Percentiles rank a stretch among this genome's conserved stretches.
Evolutionary conservation across 2,797 vertebrate species (phyloP).

Genomic region (Leuciscus waleckii): DNA sequence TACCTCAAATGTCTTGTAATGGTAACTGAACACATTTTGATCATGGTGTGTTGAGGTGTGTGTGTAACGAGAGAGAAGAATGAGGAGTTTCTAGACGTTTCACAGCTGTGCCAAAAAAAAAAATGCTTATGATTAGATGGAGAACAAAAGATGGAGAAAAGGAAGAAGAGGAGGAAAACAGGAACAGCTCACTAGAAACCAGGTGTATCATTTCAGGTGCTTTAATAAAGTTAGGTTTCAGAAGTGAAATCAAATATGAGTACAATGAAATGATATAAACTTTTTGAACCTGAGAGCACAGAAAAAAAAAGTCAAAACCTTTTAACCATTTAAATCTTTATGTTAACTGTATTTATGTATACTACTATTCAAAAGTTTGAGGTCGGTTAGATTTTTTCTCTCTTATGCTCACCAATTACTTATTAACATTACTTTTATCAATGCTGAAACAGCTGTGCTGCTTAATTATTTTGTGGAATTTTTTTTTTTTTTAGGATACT

Average conservation of each 20-base stretch:
- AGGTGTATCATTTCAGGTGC: constrained; percentile 4
- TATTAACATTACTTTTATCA: no score
- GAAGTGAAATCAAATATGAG: neutral
- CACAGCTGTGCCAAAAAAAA: neutral
- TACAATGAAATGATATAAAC: neutral
- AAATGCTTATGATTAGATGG: neutral
- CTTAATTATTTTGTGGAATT: no score
- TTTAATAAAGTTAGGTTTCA: neutral
- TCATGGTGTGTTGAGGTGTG: neutral
- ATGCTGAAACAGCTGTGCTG: no score
- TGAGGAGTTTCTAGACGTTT: neutral
- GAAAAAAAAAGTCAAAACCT: neutral
- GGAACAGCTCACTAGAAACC: neutral
- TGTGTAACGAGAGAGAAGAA: neutral
- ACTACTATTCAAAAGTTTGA: neutral
- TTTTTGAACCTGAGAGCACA: neutral
- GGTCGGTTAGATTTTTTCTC: neutral
- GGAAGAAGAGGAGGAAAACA: neutral
- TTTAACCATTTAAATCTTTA: neutral
- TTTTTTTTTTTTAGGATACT: no score
- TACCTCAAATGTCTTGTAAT: neutral
- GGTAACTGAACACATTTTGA: neutral
- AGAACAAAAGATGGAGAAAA: neutral
- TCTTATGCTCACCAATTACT: neutral
- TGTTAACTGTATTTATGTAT: neutral